A percentile compares a stretch with the other conserved stretches of the same genome.
Conservation (phyloP, 2,113 vertebrate genomes). For the Platysternon megacephalum region DNA sequence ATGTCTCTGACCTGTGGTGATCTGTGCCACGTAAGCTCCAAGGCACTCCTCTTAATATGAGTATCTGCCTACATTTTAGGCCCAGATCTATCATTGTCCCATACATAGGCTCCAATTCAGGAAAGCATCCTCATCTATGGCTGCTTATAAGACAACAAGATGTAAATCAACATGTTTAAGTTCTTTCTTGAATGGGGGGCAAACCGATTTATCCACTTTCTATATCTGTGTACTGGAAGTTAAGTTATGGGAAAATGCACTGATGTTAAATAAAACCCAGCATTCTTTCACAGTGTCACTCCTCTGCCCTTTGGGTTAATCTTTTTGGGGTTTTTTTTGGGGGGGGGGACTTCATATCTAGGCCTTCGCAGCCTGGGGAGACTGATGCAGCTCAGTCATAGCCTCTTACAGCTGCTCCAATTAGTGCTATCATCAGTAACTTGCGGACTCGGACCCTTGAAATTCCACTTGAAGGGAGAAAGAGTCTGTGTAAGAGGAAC, state of each 20-base stretch:
- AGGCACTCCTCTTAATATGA: background rate
- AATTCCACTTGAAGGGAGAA: background rate
- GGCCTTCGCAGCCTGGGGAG: fast-evolving
- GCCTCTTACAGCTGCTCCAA: fast-evolving
- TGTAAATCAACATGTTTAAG: background rate
- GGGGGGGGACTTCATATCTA: background rate
- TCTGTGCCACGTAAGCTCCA: background rate
- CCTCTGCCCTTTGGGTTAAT: background rate
- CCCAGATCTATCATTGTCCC: background rate
- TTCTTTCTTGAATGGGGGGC: background rate
- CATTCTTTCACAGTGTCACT: background rate
- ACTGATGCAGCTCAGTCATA: background rate
- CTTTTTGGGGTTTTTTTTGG: background rate
- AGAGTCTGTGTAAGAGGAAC: background rate
- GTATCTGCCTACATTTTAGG: background rate
- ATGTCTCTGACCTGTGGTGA: no score
- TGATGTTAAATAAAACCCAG: background rate
- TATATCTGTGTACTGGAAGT: fast-evolving
- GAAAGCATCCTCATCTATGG: background rate
- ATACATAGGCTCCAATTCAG: background rate
- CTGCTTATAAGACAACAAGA: background rate
- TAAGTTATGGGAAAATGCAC: background rate
- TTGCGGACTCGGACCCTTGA: fast-evolving
- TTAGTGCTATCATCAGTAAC: background rate
- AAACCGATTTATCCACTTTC: background rate